Conservation (phyloP, 2,113 vertebrate species). For the Aramus guarauna region DNA sequence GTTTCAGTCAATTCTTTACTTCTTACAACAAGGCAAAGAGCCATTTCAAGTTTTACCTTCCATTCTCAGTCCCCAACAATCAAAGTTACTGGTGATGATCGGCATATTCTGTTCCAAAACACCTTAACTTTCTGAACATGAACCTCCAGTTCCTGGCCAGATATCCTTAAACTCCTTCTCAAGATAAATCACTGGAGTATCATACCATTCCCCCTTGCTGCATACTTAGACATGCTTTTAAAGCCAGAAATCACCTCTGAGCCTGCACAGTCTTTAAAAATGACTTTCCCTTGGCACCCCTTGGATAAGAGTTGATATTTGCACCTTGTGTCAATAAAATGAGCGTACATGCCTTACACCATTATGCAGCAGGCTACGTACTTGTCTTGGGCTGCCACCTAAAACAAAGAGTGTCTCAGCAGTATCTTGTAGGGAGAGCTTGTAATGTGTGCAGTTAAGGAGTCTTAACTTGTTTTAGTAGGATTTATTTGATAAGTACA, state of each 20-base stretch:
- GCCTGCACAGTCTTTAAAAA: background rate
- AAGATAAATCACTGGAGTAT: background rate
- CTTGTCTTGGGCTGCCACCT: background rate
- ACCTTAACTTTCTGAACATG: background rate
- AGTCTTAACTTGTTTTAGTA: background rate
- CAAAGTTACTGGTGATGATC: background rate
- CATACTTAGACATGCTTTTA: background rate
- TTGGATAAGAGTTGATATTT: background rate
- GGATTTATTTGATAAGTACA: background rate
- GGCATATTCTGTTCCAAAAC: background rate
- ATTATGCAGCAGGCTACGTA: rapidly evolving
- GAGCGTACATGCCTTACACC: background rate
- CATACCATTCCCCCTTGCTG: background rate
- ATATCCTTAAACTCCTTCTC: background rate
- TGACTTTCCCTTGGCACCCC: background rate
- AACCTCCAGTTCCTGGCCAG: background rate
- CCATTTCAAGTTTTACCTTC: background rate
- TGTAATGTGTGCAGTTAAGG: background rate
- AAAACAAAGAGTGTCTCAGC: background rate
- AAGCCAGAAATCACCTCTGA: background rate
- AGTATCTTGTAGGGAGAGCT: background rate
- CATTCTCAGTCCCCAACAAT: background rate
- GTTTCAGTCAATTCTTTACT: background rate
- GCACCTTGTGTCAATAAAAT: background rate
- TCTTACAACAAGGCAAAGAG: background rate